These are phyloP conservation scores for Lagocephalus sceleratus DNA, from an alignment of 2,797 vertebrate genomes.

Conservation along the genomic window DNA sequence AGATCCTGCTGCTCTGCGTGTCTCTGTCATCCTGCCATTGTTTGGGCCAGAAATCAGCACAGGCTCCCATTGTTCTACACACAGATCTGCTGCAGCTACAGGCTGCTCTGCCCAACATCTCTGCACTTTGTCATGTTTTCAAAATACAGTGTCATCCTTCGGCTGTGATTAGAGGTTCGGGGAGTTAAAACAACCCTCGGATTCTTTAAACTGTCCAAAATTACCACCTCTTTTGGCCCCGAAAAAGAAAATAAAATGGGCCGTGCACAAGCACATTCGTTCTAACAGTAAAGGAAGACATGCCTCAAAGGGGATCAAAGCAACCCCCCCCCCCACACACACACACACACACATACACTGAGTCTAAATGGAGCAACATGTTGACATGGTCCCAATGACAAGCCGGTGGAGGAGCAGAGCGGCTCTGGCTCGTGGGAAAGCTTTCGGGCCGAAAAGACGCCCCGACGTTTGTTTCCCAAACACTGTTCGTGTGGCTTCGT, in stretches of 20 bases:
- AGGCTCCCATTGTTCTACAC: slow-evolving; percentile 67
- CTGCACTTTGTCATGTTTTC: slow-evolving; percentile 57
- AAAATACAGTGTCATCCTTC: slow-evolving; percentile 46
- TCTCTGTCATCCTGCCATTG: slow-evolving; percentile 77
- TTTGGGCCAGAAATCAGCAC: slow-evolving; percentile 65
- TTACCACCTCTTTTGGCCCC: slow-evolving; percentile 18
- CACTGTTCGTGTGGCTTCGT: slow-evolving; percentile 39
- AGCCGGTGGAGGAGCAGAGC: slow-evolving; percentile 45
- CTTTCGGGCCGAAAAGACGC: slow-evolving; percentile 41
- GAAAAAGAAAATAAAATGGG: neutral
- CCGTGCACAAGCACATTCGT: slow-evolving; percentile 1
- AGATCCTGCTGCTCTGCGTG: slow-evolving; percentile 56
- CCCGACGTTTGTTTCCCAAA: slow-evolving; percentile 61
- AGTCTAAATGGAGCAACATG: slow-evolving; percentile 48
- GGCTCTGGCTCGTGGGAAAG: slow-evolving; percentile 52
- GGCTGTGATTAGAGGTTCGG: slow-evolving; percentile 21
- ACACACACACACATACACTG: too few relatives aligned
- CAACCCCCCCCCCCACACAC: slow-evolving; percentile 33
- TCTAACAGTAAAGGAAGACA: slow-evolving; percentile 51
- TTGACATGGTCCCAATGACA: slow-evolving; percentile 58
- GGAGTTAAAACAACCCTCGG: neutral
- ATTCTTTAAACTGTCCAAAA: slow-evolving; percentile 21
- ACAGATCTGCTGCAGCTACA: slow-evolving; percentile 51
- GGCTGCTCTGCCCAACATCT: slow-evolving; percentile 49
- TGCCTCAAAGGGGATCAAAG: slow-evolving; percentile 64